phyloP scores from a whole-genome alignment of 2,797 vertebrate species.

The Bradypus variegatus region DNA sequence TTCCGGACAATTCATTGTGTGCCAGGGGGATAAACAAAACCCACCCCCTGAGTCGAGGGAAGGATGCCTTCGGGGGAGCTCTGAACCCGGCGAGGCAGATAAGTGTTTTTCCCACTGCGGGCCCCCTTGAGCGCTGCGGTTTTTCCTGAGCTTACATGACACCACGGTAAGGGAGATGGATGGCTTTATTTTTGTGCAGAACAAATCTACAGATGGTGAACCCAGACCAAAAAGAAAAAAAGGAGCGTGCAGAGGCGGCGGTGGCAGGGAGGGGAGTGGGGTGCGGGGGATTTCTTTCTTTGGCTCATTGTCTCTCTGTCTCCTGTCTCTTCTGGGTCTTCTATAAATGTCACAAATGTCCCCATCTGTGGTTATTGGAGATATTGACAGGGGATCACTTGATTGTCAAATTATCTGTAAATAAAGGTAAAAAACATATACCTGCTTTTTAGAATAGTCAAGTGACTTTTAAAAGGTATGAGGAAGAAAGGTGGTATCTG shows the following conservation, averaged over 20 bases:
- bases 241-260: neutral
- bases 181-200: conserved; percentile 71
- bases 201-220: conserved; percentile 68
- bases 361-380: neutral
- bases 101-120: conserved; percentile 70
- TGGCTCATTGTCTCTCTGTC: neutral
- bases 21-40: conserved; percentile 80
- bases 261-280: neutral
- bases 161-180: conserved; percentile 67
- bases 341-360: neutral
- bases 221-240: conserved; percentile 26
- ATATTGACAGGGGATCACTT: neutral
- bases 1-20: conserved; percentile 79
- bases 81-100: conserved; percentile 64
- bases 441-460: neutral
- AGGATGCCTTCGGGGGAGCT: conserved; percentile 73
- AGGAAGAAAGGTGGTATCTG: neutral
- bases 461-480: neutral
- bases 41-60: conserved; percentile 71
- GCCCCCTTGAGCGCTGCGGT: conserved; percentile 59
- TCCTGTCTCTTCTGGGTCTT: neutral
- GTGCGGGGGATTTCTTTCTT: neutral
- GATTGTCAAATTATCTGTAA: neutral
- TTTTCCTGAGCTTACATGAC: conserved; percentile 70
- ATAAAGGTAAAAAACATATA: neutral